Evolutionary conservation across 2,888 invertebrate species (phyloP).

Genomic region (Encarsia formosa): DNA sequence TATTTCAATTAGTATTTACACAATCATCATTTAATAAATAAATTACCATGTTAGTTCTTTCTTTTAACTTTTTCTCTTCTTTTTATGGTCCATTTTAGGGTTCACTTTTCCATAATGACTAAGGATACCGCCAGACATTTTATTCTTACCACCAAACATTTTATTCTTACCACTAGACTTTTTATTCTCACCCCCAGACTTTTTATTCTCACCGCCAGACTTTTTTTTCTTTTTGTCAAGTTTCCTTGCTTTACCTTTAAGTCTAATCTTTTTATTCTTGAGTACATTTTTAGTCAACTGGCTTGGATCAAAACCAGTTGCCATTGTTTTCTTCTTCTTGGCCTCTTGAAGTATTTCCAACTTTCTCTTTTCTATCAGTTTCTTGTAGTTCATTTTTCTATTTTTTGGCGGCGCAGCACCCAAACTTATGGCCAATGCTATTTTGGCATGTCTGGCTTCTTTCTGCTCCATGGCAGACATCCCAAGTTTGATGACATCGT

Average conservation of each 20-base stretch:
- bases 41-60: too few species aligned
- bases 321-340: constrained; percentile 42
- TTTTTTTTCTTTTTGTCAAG: constrained; percentile 24
- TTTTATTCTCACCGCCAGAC: constrained; percentile 31
- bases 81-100: constrained; percentile 23
- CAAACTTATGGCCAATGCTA: constrained; percentile 71
- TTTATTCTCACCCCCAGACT: constrained; percentile 14
- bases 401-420: constrained; percentile 78
- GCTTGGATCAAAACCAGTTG: constrained; percentile 36
- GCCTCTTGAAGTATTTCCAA: constrained; percentile 53
- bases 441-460: constrained; percentile 74
- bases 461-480: constrained; percentile 69
- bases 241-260: constrained; percentile 24
- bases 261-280: constrained; percentile 16
- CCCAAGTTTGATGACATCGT: constrained; percentile 81
- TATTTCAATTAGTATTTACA: too few species aligned
- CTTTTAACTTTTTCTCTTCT: too few species aligned
- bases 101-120: constrained; percentile 43
- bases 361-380: constrained; percentile 61
- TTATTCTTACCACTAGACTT: constrained; percentile 24
- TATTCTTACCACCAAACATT: too few species aligned
- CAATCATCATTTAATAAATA: too few species aligned
- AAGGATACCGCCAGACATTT: constrained; percentile 35
- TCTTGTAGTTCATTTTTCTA: constrained; percentile 67
- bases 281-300: constrained; percentile 27